These are phyloP conservation scores for Pipistrellus pygmaeus DNA, from an alignment of 2,797 vertebrate genomes.

Conservation along the genomic window DNA sequence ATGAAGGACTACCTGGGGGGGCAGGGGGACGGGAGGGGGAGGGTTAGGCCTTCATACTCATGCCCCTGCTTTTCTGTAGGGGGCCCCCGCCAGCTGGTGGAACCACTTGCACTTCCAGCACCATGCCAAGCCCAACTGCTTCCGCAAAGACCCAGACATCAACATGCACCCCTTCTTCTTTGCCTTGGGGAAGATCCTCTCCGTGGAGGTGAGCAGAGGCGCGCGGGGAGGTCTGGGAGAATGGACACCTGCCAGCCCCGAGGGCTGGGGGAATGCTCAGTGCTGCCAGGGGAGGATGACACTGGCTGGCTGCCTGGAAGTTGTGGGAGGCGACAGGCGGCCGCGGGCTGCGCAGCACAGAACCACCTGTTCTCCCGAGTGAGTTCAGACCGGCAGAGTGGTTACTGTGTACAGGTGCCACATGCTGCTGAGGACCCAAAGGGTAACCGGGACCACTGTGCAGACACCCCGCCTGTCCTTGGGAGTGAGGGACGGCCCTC, in stretches of 20 bases:
- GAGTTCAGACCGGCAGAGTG: not conserved
- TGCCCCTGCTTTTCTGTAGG: slow-evolving; percentile 80
- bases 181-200: slow-evolving; percentile 89
- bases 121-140: slow-evolving; percentile 92
- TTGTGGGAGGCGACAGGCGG: not conserved
- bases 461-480: not conserved
- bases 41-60: not conserved
- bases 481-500: not conserved
- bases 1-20: not conserved
- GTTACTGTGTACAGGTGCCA: not conserved
- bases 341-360: not conserved
- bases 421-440: not conserved
- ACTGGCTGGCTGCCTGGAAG: not conserved
- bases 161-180: slow-evolving; percentile 92
- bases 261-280: not conserved
- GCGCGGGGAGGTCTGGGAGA: not conserved
- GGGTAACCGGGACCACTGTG: not conserved
- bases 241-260: not conserved
- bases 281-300: not conserved
- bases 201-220: slow-evolving; percentile 88
- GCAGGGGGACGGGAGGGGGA: fast-evolving
- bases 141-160: slow-evolving; percentile 90
- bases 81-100: slow-evolving; percentile 92
- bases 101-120: slow-evolving; percentile 92
- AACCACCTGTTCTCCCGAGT: not conserved